Evolutionary conservation across 2,888 invertebrate species (phyloP), one percentile per base, ranked within the genome.

Genomic region (Cosmopolites sordidus): DNA sequence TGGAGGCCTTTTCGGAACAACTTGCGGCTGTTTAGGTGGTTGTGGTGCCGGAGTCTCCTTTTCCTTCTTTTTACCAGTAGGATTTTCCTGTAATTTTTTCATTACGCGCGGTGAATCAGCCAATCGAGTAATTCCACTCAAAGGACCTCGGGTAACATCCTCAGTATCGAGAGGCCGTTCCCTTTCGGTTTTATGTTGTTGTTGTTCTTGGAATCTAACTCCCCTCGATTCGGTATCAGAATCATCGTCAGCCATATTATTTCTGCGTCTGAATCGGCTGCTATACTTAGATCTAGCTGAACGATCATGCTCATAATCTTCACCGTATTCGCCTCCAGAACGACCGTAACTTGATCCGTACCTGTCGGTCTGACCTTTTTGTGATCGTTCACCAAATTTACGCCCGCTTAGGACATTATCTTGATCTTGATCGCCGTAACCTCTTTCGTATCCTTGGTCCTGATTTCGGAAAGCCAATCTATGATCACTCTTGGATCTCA

Each of bases 401-500:
- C 89, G 78, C 16, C 88, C 87, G 22, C 83, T 83, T 41, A 88
- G 73, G 22, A 87, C 79, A 0, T 86, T 84, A 63, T 87, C 86
- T 51, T 81, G 67, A 3, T 66, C 68, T 38, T 80, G 67, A 50
- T 84, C 82, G 14, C 76, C 78, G 63, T 80, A 83, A 43, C 82
- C 80, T 60, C 71, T 64, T 40, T 82, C 80, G 60, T 71, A 73
- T 41, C 70, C 69, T 37, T 79, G 79, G 67, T 90, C 89, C 71
- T 91, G 89, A 68, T 89, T 88, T 29, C 92, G 83, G 75, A 91
- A 92, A 3, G 93, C 92, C 57, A 95, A 76, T 37, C 94, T 83
- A 73, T 94, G 94, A 70, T 95, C 94, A 71, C 93, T 93, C 74
- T 95, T 94, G 58, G 92, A 93, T 60, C 94, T 80, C 82, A 93